Percentiles rank a stretch among this genome's conserved stretches.
These are phyloP conservation scores for Lasioglossum pauxillum DNA, from an alignment of 2,888 invertebrate genomes.

Conservation along the genomic window DNA sequence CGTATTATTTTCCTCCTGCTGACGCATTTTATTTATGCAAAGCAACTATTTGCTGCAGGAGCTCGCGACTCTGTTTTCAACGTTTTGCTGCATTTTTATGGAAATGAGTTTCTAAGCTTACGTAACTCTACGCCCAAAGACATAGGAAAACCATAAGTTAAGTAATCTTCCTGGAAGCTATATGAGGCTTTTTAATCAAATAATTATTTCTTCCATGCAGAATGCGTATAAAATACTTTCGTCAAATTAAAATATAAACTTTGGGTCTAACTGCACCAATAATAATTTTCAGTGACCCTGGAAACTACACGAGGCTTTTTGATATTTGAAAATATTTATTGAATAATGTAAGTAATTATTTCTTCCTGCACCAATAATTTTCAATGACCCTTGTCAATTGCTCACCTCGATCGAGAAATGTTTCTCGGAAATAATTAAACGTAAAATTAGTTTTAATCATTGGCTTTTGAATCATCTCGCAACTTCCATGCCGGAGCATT, in stretches of 20 bases:
- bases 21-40: background rate
- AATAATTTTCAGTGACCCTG: no score
- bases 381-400: background rate
- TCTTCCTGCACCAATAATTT: background rate
- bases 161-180: no score
- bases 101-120: background rate
- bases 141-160: no score
- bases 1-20: background rate
- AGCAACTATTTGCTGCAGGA: background rate
- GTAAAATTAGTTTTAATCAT: conserved; percentile 7
- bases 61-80: background rate
- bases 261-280: no score
- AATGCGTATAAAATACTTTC: background rate
- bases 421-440: background rate
- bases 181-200: background rate
- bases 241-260: background rate
- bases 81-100: background rate
- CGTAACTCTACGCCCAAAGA: no score
- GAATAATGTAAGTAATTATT: no score
- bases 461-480: background rate
- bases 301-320: no score
- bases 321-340: no score
- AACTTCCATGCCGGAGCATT: background rate
- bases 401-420: background rate
- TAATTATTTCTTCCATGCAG: background rate